Base-by-base conservation (phyloP, 1,140 invertebrate genomes). In the Eulimnadia texana region DNA sequence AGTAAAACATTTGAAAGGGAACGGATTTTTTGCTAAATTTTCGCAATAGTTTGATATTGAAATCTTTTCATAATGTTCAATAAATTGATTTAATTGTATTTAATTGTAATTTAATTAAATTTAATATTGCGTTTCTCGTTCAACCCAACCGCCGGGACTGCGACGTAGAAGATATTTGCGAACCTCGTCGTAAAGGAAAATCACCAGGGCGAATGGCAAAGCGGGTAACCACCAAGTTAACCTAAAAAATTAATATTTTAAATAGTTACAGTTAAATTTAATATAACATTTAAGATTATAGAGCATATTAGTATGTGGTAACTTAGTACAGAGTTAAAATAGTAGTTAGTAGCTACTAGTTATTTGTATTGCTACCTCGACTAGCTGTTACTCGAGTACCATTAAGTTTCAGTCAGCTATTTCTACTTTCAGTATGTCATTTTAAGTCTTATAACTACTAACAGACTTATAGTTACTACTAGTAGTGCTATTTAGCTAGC, bases 101-200 rank as follows among this genome's bases (percentile, higher is more conserved):
- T 42, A 16, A 16, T 42, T 42, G 33, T 42, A 42, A 42, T 42
- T 16, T 16, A 24, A 55, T 55, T 2, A 16, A 25, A 16, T 3
- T 72, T 77, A 89, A 72, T 86, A 90, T 69, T 90, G 90, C 50
- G 88, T 90, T 72, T 90, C 86, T 58, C 74, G 71, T 67, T 86
- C 84, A 23, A 90, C 76, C 76, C 84, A 86, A 29, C 86, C 84
- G 27, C 80, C 82, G 47, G 84, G 85, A 69, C 75, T 76, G 42
- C 72, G 72, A 65, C 88, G 76, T 29, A 91, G 75, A 57, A 81
- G 74, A 63, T 76, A 81, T 64, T 84, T 81, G 62, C 88, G 76
- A 9, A 77, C 66, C 74, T 93, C 80, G 71, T 93, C 89, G 67
- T 89, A 91, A 20, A 84, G 69, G 71, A 88, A 86, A 66, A 91